Evolutionary conservation across 1,140 invertebrate species (phyloP).

Genomic region (Heliconius nattereri): DNA sequence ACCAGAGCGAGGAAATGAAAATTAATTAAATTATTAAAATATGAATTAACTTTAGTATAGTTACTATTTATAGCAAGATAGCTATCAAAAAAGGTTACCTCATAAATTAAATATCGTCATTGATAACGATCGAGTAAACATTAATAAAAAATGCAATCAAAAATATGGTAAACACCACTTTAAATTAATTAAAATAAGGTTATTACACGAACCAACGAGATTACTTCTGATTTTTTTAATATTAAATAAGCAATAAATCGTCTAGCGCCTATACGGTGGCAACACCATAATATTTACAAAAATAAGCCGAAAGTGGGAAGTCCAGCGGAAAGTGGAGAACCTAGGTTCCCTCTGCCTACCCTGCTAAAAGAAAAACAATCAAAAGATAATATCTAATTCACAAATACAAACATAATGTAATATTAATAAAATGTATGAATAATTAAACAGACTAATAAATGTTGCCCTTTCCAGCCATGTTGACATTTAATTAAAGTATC

Average conservation of each 20-base stretch:
- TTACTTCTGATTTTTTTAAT: background rate
- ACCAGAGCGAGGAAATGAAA: no score
- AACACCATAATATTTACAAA: background rate
- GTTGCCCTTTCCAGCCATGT: conserved; percentile 54
- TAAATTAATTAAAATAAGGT: background rate
- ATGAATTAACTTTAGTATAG: no score
- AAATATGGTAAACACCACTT: background rate
- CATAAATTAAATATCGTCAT: background rate
- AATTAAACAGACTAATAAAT: conserved; percentile 28
- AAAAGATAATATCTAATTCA: conserved; percentile 28
- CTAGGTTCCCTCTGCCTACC: no score
- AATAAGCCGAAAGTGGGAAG: no score
- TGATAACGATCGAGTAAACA: background rate
- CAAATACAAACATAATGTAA: conserved; percentile 30
- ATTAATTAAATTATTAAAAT: no score
- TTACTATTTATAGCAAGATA: no score
- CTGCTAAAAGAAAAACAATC: background rate
- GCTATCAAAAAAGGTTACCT: no score
- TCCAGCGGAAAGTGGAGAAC: no score
- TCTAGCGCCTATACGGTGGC: background rate
- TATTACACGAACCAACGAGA: background rate
- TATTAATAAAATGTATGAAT: conserved; percentile 38
- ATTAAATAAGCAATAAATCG: background rate
- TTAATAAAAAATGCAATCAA: background rate
- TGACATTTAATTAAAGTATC: conserved; percentile 63